Conservation (phyloP, 2,797 vertebrate genomes). For the Urocyon cinereoargenteus region DNA sequence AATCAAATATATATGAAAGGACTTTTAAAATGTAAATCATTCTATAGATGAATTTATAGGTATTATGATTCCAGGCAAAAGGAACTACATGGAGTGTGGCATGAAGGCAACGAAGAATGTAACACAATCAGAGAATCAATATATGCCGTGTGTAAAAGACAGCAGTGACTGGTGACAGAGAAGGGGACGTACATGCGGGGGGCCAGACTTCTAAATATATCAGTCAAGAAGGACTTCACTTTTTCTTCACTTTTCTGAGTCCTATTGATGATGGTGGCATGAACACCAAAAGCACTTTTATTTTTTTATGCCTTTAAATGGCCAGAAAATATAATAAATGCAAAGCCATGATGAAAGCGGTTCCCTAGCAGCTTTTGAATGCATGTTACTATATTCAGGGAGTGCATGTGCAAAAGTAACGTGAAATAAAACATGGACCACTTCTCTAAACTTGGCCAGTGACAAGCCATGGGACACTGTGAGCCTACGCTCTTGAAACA, state of each 20-base stretch:
- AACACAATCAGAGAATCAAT: background rate
- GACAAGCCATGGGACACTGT: background rate
- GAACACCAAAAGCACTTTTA: background rate
- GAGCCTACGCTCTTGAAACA: background rate
- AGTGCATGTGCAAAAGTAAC: background rate
- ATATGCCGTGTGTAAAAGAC: background rate
- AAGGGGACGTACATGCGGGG: no score
- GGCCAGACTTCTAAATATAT: background rate
- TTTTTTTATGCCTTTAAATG: background rate
- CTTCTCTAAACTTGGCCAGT: background rate
- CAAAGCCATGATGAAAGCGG: background rate
- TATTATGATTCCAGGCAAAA: background rate
- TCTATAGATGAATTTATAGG: background rate
- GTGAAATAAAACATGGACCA: background rate
- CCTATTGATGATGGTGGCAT: background rate
- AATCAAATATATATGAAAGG: background rate
- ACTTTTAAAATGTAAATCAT: background rate
- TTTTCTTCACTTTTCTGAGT: background rate
- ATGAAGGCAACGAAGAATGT: no score
- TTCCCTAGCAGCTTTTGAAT: background rate
- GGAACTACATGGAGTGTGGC: no score
- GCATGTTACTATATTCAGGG: background rate
- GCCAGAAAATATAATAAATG: background rate
- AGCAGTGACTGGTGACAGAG: no score
- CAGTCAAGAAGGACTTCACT: background rate